A percentile compares a stretch with the other conserved stretches of the same genome.
These are phyloP conservation scores for Picathartes gymnocephalus DNA, from an alignment of 2,113 vertebrate species.

Conservation along the genomic window DNA sequence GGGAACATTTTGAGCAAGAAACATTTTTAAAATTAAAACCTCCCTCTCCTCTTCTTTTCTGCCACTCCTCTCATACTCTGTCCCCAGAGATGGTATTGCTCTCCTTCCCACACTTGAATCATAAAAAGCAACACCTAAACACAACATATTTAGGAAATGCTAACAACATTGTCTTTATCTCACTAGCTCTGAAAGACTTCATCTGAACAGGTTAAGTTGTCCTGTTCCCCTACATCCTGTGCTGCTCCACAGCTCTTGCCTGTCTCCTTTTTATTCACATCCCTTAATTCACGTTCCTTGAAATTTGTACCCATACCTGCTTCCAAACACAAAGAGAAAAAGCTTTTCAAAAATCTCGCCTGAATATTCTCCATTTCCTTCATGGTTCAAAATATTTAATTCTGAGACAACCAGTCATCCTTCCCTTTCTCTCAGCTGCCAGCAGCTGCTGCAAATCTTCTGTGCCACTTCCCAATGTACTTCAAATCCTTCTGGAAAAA, in stretches of 20 bases:
- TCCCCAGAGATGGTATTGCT: not conserved
- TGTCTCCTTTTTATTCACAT: not conserved
- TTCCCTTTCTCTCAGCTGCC: not conserved
- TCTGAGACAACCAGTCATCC: not conserved
- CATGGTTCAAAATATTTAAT: not conserved
- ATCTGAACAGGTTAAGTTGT: not conserved
- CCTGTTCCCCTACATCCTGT: not conserved
- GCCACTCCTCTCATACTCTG: not conserved
- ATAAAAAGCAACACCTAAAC: not conserved
- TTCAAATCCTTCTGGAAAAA: not conserved
- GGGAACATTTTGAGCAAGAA: slow-evolving; percentile 25
- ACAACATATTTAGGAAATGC: not conserved
- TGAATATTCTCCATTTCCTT: not conserved
- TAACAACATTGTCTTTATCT: not conserved
- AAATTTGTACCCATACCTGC: not conserved
- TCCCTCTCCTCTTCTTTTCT: not conserved
- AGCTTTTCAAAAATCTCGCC: not conserved
- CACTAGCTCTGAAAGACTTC: not conserved
- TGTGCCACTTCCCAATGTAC: not conserved
- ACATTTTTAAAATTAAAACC: slow-evolving; percentile 13
- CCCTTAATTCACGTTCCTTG: not conserved
- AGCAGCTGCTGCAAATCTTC: not conserved
- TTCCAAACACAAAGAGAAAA: not conserved
- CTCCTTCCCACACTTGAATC: not conserved
- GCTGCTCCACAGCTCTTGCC: not conserved